Evolutionary conservation across 2,113 vertebrate genomes (phyloP).

Genomic region (Cyanocitta stelleri): DNA sequence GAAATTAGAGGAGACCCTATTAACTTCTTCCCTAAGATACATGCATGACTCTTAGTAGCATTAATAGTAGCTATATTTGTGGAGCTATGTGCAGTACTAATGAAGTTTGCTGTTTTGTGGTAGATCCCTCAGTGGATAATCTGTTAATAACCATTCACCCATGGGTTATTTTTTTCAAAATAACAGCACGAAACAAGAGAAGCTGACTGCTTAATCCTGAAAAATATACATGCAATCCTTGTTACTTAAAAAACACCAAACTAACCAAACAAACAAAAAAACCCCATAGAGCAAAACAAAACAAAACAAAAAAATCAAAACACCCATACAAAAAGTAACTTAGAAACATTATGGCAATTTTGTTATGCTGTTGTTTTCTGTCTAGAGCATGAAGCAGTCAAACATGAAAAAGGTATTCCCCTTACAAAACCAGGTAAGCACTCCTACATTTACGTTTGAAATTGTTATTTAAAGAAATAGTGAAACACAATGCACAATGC

Average conservation of each 20-base stretch:
- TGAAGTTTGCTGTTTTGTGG: not conserved
- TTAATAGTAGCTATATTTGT: not conserved
- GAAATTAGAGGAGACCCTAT: not conserved
- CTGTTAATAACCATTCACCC: not conserved
- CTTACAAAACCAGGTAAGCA: slow-evolving; percentile 59
- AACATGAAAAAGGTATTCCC: slow-evolving; percentile 35
- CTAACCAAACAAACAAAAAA: no score
- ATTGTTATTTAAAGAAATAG: not conserved
- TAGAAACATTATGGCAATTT: not conserved
- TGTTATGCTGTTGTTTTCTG: not conserved
- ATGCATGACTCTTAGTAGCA: not conserved
- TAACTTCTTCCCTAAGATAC: not conserved
- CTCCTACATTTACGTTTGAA: not conserved
- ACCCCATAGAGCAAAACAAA: not conserved
- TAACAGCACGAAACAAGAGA: not conserved
- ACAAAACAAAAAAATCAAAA: not conserved
- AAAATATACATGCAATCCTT: not conserved
- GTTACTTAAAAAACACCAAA: not conserved
- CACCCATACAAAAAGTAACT: not conserved
- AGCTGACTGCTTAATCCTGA: not conserved
- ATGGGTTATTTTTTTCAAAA: not conserved
- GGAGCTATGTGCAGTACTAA: not conserved
- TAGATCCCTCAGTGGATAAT: not conserved
- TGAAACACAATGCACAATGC: not conserved
- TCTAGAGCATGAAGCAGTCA: slow-evolving; percentile 56